These are phyloP conservation scores for Archaeoteleia sp. DNA, from an alignment of 2,888 invertebrate genomes.

Conservation along the genomic window DNA sequence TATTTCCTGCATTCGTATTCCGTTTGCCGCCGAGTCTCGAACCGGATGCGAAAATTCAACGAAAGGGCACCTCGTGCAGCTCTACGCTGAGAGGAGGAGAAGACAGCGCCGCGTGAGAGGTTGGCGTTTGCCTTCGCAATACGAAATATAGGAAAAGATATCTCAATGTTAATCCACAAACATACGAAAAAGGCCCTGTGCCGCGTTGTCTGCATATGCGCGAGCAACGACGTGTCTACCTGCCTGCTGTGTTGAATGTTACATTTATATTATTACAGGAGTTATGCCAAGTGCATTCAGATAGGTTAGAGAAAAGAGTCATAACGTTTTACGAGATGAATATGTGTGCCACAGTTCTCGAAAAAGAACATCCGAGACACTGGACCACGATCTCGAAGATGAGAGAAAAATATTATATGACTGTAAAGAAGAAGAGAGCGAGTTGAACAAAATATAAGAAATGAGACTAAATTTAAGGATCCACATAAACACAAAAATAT, in stretches of 20 bases:
- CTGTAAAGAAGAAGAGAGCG: conserved; percentile 30
- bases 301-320: conserved; percentile 26
- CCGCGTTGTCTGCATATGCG: conserved; percentile 12
- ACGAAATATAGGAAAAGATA: conserved; percentile 65
- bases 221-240: conserved; percentile 1
- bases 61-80: conserved; percentile 23
- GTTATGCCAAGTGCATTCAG: conserved; percentile 31
- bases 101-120: conserved; percentile 10
- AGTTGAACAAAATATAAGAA: too few relatives aligned
- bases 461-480: too few relatives aligned
- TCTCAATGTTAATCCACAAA: conserved; percentile 65
- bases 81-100: conserved; percentile 14
- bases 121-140: conserved; percentile 57
- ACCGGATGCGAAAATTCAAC: conserved; percentile 35
- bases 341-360: conserved; percentile 36
- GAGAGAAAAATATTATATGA: conserved; percentile 32
- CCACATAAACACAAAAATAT: too few relatives aligned
- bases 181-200: conserved; percentile 41
- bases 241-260: conserved; percentile 9
- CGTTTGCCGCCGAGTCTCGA: conserved; percentile 60
- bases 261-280: conserved; percentile 35
- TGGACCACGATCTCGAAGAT: conserved; percentile 23
- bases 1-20: conserved; percentile 69
- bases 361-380: conserved; percentile 17
- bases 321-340: conserved; percentile 38